Percentiles rank a stretch among this genome's conserved stretches.
These are phyloP conservation scores for Polypedilum vanderplanki DNA, from an alignment of 1,140 invertebrate genomes.

Conservation along the genomic window DNA sequence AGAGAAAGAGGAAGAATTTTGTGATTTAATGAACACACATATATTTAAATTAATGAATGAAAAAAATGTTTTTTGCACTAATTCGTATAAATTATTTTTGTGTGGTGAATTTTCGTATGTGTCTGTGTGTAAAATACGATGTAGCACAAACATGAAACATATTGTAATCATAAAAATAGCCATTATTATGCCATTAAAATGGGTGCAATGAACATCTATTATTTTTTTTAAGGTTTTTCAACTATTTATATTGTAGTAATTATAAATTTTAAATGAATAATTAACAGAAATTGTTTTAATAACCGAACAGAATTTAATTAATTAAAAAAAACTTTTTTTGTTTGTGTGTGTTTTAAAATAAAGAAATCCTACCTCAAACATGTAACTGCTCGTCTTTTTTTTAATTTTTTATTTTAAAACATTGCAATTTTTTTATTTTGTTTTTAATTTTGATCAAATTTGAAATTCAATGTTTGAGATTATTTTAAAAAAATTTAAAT, in stretches of 20 bases:
- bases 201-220: constrained; percentile 15
- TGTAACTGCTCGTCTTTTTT: constrained; percentile 13
- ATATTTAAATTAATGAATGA: background rate
- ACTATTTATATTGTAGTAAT: too few relatives aligned
- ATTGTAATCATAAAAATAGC: constrained; percentile 9
- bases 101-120: background rate
- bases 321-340: background rate
- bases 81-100: background rate
- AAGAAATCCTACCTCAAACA: constrained; percentile 27
- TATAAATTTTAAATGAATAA: constrained; percentile 2
- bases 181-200: background rate
- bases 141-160: constrained; percentile 4
- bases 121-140: background rate
- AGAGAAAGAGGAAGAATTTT: too few relatives aligned
- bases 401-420: constrained; percentile 2
- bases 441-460: background rate
- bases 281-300: constrained; percentile 1
- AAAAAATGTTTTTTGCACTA: background rate
- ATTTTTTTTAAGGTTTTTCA: background rate
- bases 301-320: background rate
- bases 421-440: constrained; percentile 1
- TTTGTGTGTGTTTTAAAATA: background rate
- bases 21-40: too few relatives aligned
- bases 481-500: background rate
- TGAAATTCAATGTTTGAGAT: constrained; percentile 25